Conservation (phyloP, 2,797 vertebrate genomes). For the Neoniphon sammara region DNA sequence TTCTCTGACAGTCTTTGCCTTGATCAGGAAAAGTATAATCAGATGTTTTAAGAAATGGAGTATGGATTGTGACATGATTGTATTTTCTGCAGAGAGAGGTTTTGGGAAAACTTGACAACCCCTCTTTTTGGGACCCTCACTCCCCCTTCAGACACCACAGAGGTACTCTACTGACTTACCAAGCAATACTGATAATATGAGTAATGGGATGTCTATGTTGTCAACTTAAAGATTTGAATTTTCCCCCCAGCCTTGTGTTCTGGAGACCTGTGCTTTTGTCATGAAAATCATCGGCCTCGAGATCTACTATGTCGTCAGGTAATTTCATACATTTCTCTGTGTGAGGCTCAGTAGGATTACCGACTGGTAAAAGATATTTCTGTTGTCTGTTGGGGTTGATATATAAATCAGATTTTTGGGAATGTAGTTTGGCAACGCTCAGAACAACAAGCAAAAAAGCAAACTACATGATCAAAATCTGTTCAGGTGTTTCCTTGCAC, state of each 20-base stretch:
- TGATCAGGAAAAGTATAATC: not conserved
- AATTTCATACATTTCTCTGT: constrained; percentile 50
- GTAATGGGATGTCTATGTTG: not conserved
- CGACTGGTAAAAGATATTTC: not conserved
- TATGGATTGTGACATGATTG: not conserved
- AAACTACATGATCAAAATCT: too few species aligned
- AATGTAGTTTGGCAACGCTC: too few species aligned
- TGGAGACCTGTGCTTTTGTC: constrained; percentile 97
- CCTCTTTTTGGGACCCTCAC: constrained; percentile 92
- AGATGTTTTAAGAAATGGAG: not conserved
- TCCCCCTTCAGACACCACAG: constrained; percentile 91
- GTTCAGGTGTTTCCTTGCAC: not conserved
- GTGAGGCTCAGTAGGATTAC: not conserved
- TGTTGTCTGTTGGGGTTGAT: not conserved
- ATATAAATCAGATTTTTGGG: not conserved
- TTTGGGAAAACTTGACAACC: constrained; percentile 96
- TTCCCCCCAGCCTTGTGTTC: constrained; percentile 88
- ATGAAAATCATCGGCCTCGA: constrained; percentile 99
- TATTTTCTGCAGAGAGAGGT: constrained; percentile 85
- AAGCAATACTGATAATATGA: not conserved
- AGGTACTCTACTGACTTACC: constrained; percentile 80
- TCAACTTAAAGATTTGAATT: constrained; percentile 4
- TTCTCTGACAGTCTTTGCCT: not conserved
- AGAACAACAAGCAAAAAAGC: too few species aligned
- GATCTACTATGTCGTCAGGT: constrained; percentile 97